Conservation (phyloP, 2,113 vertebrate genomes). For the Numida meleagris region DNA sequence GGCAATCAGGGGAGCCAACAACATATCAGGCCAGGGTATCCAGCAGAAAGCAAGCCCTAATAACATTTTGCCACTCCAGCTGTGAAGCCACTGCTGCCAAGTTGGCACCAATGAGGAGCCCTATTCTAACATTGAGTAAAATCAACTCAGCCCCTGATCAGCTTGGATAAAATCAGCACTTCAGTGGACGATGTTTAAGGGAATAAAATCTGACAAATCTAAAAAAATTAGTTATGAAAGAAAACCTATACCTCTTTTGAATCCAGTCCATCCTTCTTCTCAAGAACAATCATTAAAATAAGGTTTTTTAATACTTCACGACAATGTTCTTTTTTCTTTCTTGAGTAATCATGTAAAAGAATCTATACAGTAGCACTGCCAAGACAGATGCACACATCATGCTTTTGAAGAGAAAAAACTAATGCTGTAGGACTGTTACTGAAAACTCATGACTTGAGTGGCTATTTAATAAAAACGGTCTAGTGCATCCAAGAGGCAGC, state of each 20-base stretch:
- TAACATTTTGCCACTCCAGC: not conserved
- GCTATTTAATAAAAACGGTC: not conserved
- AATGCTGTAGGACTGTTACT: not conserved
- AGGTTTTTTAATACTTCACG: not conserved
- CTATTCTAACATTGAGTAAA: too few species aligned
- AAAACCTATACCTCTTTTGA: not conserved
- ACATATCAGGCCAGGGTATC: not conserved
- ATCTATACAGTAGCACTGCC: not conserved
- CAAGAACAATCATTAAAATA: not conserved
- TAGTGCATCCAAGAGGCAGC: not conserved
- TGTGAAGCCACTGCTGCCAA: not conserved
- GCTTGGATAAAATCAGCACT: not conserved
- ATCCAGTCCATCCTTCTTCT: not conserved
- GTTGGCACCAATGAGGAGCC: too few species aligned
- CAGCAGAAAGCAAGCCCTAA: not conserved
- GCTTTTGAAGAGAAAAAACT: not conserved
- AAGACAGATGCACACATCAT: not conserved
- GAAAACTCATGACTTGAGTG: not conserved
- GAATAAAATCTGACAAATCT: not conserved
- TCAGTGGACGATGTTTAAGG: not conserved
- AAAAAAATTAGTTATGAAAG: not conserved
- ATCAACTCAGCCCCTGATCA: too few species aligned
- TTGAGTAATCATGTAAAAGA: not conserved
- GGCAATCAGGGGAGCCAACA: not conserved
- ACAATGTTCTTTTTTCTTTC: not conserved